Evolutionary conservation across 2,113 vertebrate genomes (phyloP), one percentile per base, ranked within the genome.

Genomic region (Taurulus bubalis): DNA sequence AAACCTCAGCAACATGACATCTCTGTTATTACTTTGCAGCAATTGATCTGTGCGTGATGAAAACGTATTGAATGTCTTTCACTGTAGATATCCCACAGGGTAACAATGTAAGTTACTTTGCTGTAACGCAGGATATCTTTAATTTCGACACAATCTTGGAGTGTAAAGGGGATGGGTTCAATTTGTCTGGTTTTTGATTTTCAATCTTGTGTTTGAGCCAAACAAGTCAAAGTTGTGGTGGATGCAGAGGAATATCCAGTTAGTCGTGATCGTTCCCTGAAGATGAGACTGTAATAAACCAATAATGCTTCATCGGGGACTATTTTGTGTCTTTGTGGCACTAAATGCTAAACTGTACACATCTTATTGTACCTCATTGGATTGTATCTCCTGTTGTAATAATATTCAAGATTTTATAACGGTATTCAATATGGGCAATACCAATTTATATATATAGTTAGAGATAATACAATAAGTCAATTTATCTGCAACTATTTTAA

Each of bases 341-440:
- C 51, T 82, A 86, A 82, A 86, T 71, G 63, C 59, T 40, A 63
- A 76, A 40, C 51, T 86, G 74, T 82, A 71, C 71, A 72, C 22
- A 85, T 75, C 59, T 74, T 55, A 77, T 71, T 67, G 75, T 79
- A 20, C 53, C 75, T 70, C 28, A 49, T 66, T 71, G 60, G n/a
- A 56, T 84, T 79, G 59, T 77, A 81, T 77, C 32, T 70, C 55
- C 65, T 79, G 18, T 34, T 66, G 14, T 75, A 72, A 76, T 75
- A 72, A 76, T 45, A 66, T 58, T 64, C 24, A 36, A 45, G 59
- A 30, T 34, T 47, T 71, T 22, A 67, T 53, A 58, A 32, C 30
- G 11, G 32, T 67, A 55, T 72, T 18, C 63, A 72, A 9, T 22
- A 32, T 40, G 8, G 10, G 38, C 20, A 14, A 14, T 45, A 58